Evolutionary conservation across 2,888 invertebrate genomes (phyloP).

Genomic region (Sceliomorpha sp.): DNA sequence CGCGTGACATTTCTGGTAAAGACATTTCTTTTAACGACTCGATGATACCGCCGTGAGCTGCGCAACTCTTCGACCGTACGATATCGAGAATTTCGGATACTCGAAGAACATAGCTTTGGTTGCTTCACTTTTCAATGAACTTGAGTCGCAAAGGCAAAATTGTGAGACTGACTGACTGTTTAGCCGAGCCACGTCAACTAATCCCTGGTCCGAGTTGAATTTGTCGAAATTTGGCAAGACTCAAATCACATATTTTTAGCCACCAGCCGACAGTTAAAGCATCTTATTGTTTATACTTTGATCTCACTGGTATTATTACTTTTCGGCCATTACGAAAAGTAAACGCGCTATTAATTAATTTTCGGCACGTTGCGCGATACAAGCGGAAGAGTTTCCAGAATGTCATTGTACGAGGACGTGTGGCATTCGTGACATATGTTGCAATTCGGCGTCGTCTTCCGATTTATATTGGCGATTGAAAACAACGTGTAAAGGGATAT

Average conservation of each 20-base stretch:
- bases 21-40: conserved; percentile 4
- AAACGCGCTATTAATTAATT: too few relatives aligned
- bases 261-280: conserved; percentile 56
- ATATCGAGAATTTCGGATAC: not conserved
- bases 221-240: conserved; percentile 77
- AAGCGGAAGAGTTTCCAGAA: too few relatives aligned
- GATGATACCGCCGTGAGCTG: not conserved
- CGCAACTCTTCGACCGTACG: not conserved
- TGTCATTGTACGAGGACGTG: too few relatives aligned
- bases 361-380: too few relatives aligned
- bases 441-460: too few relatives aligned
- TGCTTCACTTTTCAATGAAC: not conserved
- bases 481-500: too few relatives aligned
- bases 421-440: too few relatives aligned
- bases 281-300: conserved; percentile 52
- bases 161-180: conserved; percentile 45
- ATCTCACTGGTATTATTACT: conserved; percentile 32
- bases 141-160: conserved; percentile 26
- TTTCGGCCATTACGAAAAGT: too few relatives aligned
- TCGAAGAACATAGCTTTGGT: not conserved
- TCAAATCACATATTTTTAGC: conserved; percentile 74
- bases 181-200: conserved; percentile 27
- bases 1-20: not conserved
- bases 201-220: conserved; percentile 59
- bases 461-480: too few relatives aligned